phyloP scores from a whole-genome alignment of 2,113 vertebrate genomes.

The Xiphorhynchus elegans region DNA sequence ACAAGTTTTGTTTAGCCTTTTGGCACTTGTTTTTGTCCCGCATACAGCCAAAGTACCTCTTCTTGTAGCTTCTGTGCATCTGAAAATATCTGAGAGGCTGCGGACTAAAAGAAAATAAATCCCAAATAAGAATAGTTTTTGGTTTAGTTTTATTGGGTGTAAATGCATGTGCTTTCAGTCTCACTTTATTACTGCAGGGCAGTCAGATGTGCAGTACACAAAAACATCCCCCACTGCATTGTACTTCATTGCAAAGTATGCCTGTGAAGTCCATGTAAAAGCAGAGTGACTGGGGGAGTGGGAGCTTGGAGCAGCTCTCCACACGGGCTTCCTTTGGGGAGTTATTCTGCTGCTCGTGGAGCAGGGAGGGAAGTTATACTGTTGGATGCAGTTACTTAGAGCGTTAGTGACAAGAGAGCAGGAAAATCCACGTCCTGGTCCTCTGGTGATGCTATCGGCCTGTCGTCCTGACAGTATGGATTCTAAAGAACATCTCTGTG shows the following conservation, averaged over 20 bases:
- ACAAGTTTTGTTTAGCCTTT: neutral
- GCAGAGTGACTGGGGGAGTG: accelerated
- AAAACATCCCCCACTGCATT: neutral
- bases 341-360: neutral
- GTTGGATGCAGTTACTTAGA: neutral
- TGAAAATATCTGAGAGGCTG: neutral
- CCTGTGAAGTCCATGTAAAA: neutral
- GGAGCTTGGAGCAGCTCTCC: neutral
- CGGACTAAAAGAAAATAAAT: neutral
- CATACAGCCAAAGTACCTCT: neutral
- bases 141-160: neutral
- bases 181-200: neutral
- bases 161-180: neutral
- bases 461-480: neutral
- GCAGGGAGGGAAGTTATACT: accelerated
- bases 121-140: neutral
- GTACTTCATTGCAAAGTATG: neutral
- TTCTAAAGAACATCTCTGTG: neutral
- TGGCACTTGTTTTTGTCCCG: neutral
- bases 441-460: neutral
- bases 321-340: neutral
- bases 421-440: neutral
- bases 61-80: neutral
- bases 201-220: accelerated
- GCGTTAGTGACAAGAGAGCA: neutral